Conservation (phyloP, 1,140 invertebrate genomes). For the Rhagoletis zephyria region DNA sequence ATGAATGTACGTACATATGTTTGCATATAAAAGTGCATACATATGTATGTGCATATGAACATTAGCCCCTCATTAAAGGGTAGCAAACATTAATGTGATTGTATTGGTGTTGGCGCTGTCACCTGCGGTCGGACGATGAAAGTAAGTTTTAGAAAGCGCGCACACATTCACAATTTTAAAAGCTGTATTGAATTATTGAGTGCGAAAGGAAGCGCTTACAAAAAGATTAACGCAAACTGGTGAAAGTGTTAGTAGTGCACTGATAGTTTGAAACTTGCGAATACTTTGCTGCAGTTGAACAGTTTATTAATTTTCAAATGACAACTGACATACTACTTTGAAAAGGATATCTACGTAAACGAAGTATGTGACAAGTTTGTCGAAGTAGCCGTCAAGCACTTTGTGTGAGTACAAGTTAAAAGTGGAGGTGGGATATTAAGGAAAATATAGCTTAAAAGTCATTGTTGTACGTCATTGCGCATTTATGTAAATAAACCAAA, state of each 20-base stretch:
- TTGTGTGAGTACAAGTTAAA: background rate
- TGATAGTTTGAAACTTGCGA: background rate
- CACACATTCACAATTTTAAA: background rate
- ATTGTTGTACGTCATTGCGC: too few species aligned
- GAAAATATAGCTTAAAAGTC: too few species aligned
- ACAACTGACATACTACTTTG: background rate
- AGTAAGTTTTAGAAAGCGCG: background rate
- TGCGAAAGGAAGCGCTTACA: background rate
- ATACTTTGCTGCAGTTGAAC: background rate
- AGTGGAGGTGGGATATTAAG: too few species aligned
- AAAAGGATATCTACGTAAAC: background rate
- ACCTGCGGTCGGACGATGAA: conserved; percentile 30
- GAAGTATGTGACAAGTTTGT: background rate
- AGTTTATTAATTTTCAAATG: background rate
- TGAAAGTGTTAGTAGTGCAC: background rate
- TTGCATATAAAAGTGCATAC: too few species aligned
- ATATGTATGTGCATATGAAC: too few species aligned
- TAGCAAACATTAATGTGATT: conserved; percentile 1
- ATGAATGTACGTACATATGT: too few species aligned
- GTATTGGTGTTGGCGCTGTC: conserved; percentile 15
- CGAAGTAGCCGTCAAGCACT: background rate
- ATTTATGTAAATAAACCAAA: too few species aligned
- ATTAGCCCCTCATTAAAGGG: background rate
- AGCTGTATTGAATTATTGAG: background rate
- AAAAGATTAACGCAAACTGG: background rate